Evolutionary conservation across 2,888 invertebrate genomes (phyloP).

Genomic region (Cordilura impudica): DNA sequence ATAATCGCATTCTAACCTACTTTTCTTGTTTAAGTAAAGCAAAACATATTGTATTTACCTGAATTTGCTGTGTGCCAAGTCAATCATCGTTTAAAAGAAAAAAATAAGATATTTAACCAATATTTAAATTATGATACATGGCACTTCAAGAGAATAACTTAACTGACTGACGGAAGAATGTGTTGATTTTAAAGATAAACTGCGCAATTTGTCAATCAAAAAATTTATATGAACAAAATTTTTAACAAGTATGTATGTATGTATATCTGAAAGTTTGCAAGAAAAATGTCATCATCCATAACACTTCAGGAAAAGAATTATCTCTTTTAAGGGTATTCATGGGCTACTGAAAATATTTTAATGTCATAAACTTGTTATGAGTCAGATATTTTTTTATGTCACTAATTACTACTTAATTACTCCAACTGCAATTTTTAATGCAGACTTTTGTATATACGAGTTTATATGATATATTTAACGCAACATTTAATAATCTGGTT

Average conservation of each 20-base stretch:
- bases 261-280: neutral
- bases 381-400: too few species aligned
- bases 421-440: too few species aligned
- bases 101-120: constrained; percentile 10
- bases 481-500: too few species aligned
- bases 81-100: neutral
- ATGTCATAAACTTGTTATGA: too few species aligned
- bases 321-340: too few species aligned
- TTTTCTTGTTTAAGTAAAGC: too few species aligned
- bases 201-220: constrained; percentile 52
- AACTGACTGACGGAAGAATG: constrained; percentile 25
- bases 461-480: too few species aligned
- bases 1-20: too few species aligned
- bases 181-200: constrained; percentile 54
- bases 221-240: constrained; percentile 28
- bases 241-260: neutral
- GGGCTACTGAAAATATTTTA: too few species aligned
- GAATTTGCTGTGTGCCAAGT: neutral
- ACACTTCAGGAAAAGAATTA: neutral
- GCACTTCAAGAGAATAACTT: neutral
- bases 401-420: too few species aligned
- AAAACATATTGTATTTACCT: too few species aligned
- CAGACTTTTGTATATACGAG: too few species aligned
- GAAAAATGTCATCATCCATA: neutral
- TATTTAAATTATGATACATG: constrained; percentile 26